A percentile compares a stretch with the other conserved stretches of the same genome.
Evolutionary conservation across 2,113 vertebrate species (phyloP).

Genomic region (Trogon melanurus): DNA sequence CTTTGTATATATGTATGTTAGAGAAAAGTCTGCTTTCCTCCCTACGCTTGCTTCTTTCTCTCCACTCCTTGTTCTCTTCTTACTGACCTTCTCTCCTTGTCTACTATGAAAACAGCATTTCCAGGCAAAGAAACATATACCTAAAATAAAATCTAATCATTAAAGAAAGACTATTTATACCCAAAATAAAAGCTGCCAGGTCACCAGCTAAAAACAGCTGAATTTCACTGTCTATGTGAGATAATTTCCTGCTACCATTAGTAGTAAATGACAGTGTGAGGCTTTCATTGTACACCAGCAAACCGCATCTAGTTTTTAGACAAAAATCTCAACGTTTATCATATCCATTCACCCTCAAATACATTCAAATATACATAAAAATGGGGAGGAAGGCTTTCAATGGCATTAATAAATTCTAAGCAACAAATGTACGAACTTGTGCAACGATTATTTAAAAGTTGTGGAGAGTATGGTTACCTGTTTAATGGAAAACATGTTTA

Average conservation of each 20-base stretch:
- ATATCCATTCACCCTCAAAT: background rate
- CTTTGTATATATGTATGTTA: fast-evolving
- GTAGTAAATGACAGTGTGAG: background rate
- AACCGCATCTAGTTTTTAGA: background rate
- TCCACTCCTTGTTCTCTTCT: background rate
- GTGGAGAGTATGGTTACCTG: background rate
- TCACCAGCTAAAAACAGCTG: background rate
- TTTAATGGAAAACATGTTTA: conserved; percentile 69
- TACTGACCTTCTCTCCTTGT: background rate
- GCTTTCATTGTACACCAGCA: background rate
- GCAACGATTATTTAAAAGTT: background rate
- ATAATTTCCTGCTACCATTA: conserved; percentile 32
- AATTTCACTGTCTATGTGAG: background rate
- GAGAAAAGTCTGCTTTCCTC: background rate
- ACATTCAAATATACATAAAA: background rate
- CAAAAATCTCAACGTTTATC: background rate
- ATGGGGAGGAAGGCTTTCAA: background rate
- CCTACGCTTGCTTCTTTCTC: background rate
- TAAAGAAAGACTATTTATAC: background rate
- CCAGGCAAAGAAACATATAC: background rate
- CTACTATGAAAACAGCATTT: background rate
- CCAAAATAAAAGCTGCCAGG: background rate
- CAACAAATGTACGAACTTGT: background rate
- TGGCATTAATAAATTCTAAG: background rate
- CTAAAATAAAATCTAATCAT: background rate